Evolutionary conservation across 2,113 vertebrate species (phyloP), one percentile per base, ranked within the genome.

Genomic region (Scytalopus superciliaris): DNA sequence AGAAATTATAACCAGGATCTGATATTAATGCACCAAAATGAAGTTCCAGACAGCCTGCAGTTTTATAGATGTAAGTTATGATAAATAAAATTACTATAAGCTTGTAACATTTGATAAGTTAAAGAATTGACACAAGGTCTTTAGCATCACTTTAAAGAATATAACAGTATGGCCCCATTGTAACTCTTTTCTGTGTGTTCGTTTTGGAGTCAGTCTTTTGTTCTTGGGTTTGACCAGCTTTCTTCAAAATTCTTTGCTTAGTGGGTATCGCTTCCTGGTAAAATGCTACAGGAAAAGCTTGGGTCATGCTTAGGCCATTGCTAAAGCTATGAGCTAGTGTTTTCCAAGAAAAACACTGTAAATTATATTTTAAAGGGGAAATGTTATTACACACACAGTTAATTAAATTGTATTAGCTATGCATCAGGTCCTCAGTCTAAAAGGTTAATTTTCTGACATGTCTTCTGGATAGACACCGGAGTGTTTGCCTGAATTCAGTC

Each of bases 351-450:
- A 93, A 93, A 75, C 59, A 42, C 31, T 76, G 33, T 62, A 77
- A 87, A 75, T 67, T 62, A 6, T 85, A 27, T 87, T 90, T 89
- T 63, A 22, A 82, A 91, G 57, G 37, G 68, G 59, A 89, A 93
- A 83, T 87, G 47, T 67, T 94, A 57, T 74, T 92, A 90, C 87
- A 75, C 42, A 45, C 44, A 60, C 16, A 57, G 18, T 94, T 85
- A 91, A 90, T 96, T 90, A 63, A 82, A 92, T 73, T 72, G 49
- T 56, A 67, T 96, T 93, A 95, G 62, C 42, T 79, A 17, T 45
- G 53, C 42, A n/a, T 83, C 56, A 59, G 40, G 52, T 92, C 31
- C 77, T 96, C 63, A 68, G 33, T 84, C 21, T 39, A 63, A 47
- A 55, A 74, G 76, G 77, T 81, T 69, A 40, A 10, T 67, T 92